Conservation (phyloP, 2,888 invertebrate genomes). For the Pseudoips prasinana region DNA sequence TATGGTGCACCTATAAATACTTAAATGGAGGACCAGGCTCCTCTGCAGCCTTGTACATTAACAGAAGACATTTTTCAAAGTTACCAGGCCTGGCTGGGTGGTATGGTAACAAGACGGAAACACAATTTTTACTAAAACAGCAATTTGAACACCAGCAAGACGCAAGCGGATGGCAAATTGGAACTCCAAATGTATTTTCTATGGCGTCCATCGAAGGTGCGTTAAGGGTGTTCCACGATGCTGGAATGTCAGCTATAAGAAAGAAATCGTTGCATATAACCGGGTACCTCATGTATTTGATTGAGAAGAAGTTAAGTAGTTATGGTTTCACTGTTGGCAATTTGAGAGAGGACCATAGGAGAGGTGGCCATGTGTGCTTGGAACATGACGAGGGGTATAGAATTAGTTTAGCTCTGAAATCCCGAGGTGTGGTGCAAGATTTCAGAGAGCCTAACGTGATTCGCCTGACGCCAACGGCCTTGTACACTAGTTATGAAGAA, state of each 20-base stretch:
- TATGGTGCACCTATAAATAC: slow-evolving; percentile 74
- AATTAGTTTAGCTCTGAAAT: slow-evolving; percentile 56
- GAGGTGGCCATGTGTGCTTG: slow-evolving; percentile 65
- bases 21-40: slow-evolving; percentile 69
- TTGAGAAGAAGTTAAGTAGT: slow-evolving; percentile 48
- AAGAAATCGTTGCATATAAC: slow-evolving; percentile 66
- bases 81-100: slow-evolving; percentile 63
- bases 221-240: slow-evolving; percentile 55
- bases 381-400: slow-evolving; percentile 63
- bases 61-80: slow-evolving; percentile 55
- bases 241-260: slow-evolving; percentile 56
- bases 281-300: slow-evolving; percentile 60
- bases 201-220: slow-evolving; percentile 65
- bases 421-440: slow-evolving; percentile 54
- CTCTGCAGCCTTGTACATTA: slow-evolving; percentile 56
- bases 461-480: slow-evolving; percentile 55
- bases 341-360: slow-evolving; percentile 45
- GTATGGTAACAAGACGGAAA: slow-evolving; percentile 59
- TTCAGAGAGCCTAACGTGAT: slow-evolving; percentile 65
- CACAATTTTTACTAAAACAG: slow-evolving; percentile 57
- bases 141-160: slow-evolving; percentile 62
- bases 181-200: slow-evolving; percentile 55
- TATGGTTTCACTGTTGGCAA: slow-evolving; percentile 61
- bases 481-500: slow-evolving; percentile 63
- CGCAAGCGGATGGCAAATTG: slow-evolving; percentile 65